Base-by-base conservation (phyloP, 2,888 invertebrate species). In the Conus canariensis region DNA sequence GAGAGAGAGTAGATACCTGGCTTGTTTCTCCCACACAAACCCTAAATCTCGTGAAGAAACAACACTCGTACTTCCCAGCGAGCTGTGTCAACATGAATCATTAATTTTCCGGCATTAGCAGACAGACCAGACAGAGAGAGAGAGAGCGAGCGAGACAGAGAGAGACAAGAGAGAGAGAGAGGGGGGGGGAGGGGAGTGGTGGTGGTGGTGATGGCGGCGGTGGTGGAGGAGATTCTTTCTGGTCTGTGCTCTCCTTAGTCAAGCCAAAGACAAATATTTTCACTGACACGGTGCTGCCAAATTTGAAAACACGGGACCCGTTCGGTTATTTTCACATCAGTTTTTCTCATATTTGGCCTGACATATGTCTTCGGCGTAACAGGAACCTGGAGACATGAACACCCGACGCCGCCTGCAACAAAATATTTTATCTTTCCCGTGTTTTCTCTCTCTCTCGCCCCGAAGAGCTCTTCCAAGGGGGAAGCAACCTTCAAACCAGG, bases 311-410 rank as follows among this genome's bases (percentile, higher is more conserved):
- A 85, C 58, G 74, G 58, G 9, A 16, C 45, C 77, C 70, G 74
- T n/a, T 74, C 9, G 56, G 86, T 90, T 90, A 90, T 90, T 90
- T 90, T 77, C 87, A 80, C 90, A 87, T 90, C 88, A 90, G 90
- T 85, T 91, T 91, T 91, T 91, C 90, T 85, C 89, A 90, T 90
- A 90, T 83, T 87, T 74, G 74, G 87, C 60, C 90, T 90, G 91
- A 91, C 91, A 91, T 90, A 91, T 91, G 90, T 91, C 91, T 91
- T 89, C 58, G 86, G 86, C n/a, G 85, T 56, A 87, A 83, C 85
- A 64, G 85, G 90, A 59, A 77, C 85, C 30, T 30, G 87, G 45
- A 80, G 25, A 87, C 90, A 82, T 89, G 85, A 64, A 77, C 67
- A 82, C 89, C 89, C 85, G 80, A 67, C 85, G 90, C 88, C 80